Percentiles rank a stretch among this genome's conserved stretches.
Evolutionary conservation across 2,888 invertebrate genomes (phyloP).

Genomic region (Willowsia nigromaculata): DNA sequence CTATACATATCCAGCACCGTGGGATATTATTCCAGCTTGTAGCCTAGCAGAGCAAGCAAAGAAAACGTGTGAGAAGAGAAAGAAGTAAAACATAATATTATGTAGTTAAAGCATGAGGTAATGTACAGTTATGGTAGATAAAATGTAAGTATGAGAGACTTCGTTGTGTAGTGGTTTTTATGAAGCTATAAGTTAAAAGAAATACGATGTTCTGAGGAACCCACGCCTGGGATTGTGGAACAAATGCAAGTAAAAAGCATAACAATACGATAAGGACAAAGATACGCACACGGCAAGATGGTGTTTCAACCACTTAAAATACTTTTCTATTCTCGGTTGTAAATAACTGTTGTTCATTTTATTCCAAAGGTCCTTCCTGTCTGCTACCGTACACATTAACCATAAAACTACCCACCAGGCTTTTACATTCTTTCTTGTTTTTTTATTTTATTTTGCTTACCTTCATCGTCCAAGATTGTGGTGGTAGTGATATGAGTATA

Average conservation of each 20-base stretch:
- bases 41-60: not conserved
- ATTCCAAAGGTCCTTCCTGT: slow-evolving; percentile 24
- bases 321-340: slow-evolving; percentile 3
- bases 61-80: not conserved
- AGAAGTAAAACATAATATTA: not conserved
- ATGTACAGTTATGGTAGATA: not conserved
- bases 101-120: too few species aligned
- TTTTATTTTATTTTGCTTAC: slow-evolving; percentile 38
- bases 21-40: not conserved
- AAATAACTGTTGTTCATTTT: slow-evolving; percentile 33
- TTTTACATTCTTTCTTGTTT: not conserved
- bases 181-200: too few species aligned
- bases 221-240: not conserved
- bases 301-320: slow-evolving; percentile 44
- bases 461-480: not conserved
- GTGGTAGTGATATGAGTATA: not conserved
- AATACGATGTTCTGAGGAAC: too few species aligned
- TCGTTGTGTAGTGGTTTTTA: too few species aligned
- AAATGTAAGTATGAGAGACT: not conserved
- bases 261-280: not conserved
- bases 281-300: not conserved
- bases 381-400: not conserved
- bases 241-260: slow-evolving; percentile 13
- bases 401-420: not conserved
- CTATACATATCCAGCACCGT: too few species aligned